These are phyloP conservation scores for Phorcus lineatus DNA, from an alignment of 2,888 invertebrate species.

Conservation along the genomic window DNA sequence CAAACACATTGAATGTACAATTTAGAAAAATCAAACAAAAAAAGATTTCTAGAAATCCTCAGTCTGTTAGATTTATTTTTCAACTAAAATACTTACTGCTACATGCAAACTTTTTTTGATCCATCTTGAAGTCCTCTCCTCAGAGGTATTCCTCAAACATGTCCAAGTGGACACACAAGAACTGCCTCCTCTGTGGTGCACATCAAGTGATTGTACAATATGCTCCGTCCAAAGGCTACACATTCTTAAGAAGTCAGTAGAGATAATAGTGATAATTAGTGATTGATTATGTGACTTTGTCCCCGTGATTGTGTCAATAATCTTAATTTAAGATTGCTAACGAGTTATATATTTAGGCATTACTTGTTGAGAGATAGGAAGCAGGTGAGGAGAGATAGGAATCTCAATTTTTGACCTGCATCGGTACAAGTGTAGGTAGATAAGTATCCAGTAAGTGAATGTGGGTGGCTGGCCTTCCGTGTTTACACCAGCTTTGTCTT, in stretches of 20 bases:
- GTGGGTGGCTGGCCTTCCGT: not conserved
- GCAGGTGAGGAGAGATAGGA: not conserved
- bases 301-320: not conserved
- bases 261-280: slow-evolving; percentile 5
- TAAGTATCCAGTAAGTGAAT: not conserved
- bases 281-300: slow-evolving; percentile 1
- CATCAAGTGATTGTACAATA: too few relatives aligned
- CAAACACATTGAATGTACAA: too few relatives aligned
- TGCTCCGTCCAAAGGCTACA: not conserved
- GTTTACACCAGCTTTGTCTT: too few relatives aligned
- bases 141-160: too few relatives aligned
- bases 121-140: too few relatives aligned
- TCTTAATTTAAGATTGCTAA: slow-evolving; percentile 5
- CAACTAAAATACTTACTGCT: too few relatives aligned
- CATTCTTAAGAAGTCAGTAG: slow-evolving; percentile 9
- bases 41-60: too few relatives aligned
- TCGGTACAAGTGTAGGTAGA: not conserved
- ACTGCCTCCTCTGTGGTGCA: too few relatives aligned
- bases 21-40: too few relatives aligned
- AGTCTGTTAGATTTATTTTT: too few relatives aligned
- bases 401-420: not conserved
- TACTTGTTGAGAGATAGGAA: not conserved
- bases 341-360: not conserved
- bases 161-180: too few relatives aligned
- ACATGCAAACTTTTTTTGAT: too few relatives aligned